phyloP scores from a whole-genome alignment of 2,797 vertebrate species.

The Danio jaintianensis region DNA sequence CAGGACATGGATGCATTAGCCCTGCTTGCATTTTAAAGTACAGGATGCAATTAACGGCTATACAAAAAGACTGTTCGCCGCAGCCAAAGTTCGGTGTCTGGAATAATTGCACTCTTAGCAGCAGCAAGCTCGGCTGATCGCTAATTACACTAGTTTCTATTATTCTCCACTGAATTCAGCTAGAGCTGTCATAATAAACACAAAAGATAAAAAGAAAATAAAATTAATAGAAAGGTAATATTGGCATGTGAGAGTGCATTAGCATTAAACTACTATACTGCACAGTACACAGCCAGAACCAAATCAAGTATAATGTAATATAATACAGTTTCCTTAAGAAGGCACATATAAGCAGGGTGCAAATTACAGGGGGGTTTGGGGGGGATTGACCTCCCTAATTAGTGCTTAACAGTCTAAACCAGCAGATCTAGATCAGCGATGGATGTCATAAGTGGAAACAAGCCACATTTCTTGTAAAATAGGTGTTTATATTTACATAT shows the following conservation, averaged over 20 bases:
- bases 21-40: slow-evolving; percentile 17
- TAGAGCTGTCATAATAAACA: not conserved
- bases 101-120: slow-evolving; percentile 12
- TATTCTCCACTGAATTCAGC: slow-evolving; percentile 17
- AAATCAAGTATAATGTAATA: not conserved
- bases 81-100: slow-evolving; percentile 6
- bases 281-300: not conserved
- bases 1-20: slow-evolving; percentile 26
- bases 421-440: too few relatives aligned
- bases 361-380: too few relatives aligned
- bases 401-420: too few relatives aligned
- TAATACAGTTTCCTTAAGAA: not conserved
- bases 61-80: not conserved
- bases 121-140: not conserved
- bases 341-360: too few relatives aligned
- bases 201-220: not conserved
- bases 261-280: not conserved
- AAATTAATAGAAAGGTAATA: not conserved
- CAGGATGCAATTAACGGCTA: slow-evolving; percentile 35
- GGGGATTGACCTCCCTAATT: too few relatives aligned
- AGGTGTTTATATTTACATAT: too few relatives aligned
- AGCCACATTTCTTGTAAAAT: too few relatives aligned
- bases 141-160: not conserved
- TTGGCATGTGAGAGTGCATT: not conserved
- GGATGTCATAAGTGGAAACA: too few relatives aligned